Percentiles rank a stretch among this genome's conserved stretches.
Evolutionary conservation across 2,113 vertebrate genomes (phyloP).

Genomic region (Suncus etruscus): DNA sequence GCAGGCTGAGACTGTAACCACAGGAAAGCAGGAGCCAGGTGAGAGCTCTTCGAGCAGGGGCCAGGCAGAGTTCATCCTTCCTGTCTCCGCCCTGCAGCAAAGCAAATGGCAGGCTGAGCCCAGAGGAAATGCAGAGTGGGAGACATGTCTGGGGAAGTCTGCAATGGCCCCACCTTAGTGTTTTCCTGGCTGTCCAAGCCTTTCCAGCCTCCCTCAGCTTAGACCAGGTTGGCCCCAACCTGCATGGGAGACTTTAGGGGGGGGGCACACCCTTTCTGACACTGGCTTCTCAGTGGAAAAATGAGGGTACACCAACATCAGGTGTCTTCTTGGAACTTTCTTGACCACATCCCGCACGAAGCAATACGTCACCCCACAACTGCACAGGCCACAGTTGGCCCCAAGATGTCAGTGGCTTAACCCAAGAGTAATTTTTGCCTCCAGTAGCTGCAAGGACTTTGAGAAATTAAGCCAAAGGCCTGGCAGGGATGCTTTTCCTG

Average conservation of each 20-base stretch:
- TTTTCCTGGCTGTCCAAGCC: no score
- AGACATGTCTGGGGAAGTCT: no score
- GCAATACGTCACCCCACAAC: background rate
- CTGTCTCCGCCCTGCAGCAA: background rate
- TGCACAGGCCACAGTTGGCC: no score
- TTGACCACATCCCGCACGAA: background rate
- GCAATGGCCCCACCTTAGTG: background rate
- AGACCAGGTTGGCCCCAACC: background rate
- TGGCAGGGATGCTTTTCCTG: background rate
- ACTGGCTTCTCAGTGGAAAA: background rate
- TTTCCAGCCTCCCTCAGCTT: background rate
- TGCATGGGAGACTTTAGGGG: background rate
- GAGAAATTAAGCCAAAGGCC: background rate
- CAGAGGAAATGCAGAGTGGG: background rate
- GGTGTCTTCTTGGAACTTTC: background rate
- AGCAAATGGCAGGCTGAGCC: background rate
- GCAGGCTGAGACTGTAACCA: slow-evolving; percentile 29
- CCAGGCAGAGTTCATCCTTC: background rate
- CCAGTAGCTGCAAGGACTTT: background rate
- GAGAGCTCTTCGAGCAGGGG: background rate
- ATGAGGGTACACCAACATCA: background rate
- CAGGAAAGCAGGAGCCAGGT: background rate
- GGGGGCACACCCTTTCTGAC: no score
- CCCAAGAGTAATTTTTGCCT: background rate
- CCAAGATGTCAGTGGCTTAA: background rate